These are phyloP conservation scores for Macrostomum cliftonense DNA, from an alignment of 2,888 invertebrate species.

Conservation along the genomic window DNA sequence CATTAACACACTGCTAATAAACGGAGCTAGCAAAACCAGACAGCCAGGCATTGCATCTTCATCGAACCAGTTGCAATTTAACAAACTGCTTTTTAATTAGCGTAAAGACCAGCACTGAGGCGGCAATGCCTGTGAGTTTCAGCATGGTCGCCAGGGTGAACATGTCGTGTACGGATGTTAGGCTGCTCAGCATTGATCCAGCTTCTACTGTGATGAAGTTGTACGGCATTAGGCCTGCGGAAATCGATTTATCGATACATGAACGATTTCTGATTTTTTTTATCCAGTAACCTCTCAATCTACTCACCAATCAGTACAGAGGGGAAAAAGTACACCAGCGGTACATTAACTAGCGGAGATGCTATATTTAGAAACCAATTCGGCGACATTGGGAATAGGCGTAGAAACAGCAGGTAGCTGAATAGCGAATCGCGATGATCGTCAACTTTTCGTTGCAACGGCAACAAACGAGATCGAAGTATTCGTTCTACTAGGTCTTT, in stretches of 20 bases:
- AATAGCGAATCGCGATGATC: constrained; percentile 37
- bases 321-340: constrained; percentile 42
- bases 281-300: too few species aligned
- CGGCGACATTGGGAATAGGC: constrained; percentile 47
- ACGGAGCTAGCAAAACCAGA: too few species aligned
- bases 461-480: constrained; percentile 36
- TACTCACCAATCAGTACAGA: constrained; percentile 43
- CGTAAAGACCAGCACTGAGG: too few species aligned
- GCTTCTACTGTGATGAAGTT: constrained; percentile 46
- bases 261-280: too few species aligned
- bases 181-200: constrained; percentile 42
- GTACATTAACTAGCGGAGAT: constrained; percentile 44
- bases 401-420: constrained; percentile 44
- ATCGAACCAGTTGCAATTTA: too few species aligned
- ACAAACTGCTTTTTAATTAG: too few species aligned
- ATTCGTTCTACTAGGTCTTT: constrained; percentile 30
- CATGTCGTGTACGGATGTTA: constrained; percentile 40
- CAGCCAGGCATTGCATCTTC: too few species aligned
- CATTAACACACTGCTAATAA: too few species aligned
- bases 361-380: constrained; percentile 47
- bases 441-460: constrained; percentile 20
- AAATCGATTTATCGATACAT: constrained; percentile 15
- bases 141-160: constrained; percentile 34
- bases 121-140: constrained; percentile 21
- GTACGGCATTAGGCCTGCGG: constrained; percentile 47